Conservation (phyloP, 2,888 invertebrate genomes). For the Spatulosminthurus flaviceps region DNA sequence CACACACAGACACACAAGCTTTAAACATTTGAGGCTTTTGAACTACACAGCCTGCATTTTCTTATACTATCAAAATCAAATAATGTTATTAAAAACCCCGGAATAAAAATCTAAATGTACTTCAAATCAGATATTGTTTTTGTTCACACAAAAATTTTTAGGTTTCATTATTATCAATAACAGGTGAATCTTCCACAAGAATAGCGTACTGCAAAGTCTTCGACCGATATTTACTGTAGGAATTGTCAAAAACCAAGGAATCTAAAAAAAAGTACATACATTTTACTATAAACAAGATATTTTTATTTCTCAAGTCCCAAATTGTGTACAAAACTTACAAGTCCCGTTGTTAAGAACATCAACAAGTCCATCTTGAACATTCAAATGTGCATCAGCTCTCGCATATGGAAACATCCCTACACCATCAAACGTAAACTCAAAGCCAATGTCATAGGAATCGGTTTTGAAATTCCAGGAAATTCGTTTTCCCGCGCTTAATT, state of each 20-base stretch:
- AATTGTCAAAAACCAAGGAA: slow-evolving; percentile 40
- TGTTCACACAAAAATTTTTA: no score
- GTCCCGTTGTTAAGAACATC: neutral
- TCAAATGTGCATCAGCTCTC: slow-evolving; percentile 5
- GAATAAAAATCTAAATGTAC: no score
- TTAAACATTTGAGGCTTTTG: no score
- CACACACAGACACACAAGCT: no score
- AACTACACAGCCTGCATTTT: no score
- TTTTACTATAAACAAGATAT: no score
- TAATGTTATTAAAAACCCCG: no score
- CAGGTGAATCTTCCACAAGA: no score
- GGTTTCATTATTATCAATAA: no score
- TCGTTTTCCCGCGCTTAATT: slow-evolving; percentile 5
- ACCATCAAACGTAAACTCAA: slow-evolving; percentile 16
- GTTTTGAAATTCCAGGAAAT: slow-evolving; percentile 36
- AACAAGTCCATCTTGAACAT: neutral
- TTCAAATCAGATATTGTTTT: no score
- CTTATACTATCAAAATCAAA: no score
- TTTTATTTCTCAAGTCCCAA: neutral
- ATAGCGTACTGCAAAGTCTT: slow-evolving; percentile 29
- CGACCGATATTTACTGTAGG: slow-evolving; percentile 19
- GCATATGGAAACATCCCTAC: slow-evolving; percentile 16
- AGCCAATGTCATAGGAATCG: slow-evolving; percentile 28
- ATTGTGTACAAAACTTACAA: slow-evolving; percentile 7
- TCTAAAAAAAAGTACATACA: slow-evolving; percentile 23